Evolutionary conservation across 2,113 vertebrate species (phyloP).

Genomic region (Corythornis vintsioides): DNA sequence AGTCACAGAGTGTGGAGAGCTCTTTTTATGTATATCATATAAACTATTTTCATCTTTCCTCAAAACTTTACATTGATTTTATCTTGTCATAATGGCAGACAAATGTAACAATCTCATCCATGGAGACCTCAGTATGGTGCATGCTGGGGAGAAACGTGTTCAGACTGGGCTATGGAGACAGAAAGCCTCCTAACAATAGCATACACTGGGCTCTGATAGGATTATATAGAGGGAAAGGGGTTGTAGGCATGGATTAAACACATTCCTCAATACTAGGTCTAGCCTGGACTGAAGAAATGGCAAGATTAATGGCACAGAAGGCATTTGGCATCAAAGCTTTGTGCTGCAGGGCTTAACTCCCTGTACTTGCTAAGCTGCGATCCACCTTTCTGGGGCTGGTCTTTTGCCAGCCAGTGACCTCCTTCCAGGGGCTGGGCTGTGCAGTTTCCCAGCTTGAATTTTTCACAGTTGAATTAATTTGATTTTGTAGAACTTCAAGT

Average conservation of each 20-base stretch:
- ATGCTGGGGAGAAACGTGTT: rapidly evolving
- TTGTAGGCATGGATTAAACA: background rate
- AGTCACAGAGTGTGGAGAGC: background rate
- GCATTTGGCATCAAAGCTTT: background rate
- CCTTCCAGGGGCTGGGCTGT: background rate
- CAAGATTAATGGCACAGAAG: background rate
- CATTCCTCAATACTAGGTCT: background rate
- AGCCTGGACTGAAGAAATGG: background rate
- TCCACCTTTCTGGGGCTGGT: rapidly evolving
- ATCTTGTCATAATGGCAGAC: background rate
- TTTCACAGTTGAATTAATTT: background rate
- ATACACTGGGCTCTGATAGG: too few species aligned
- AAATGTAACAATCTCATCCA: background rate
- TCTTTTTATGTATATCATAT: background rate
- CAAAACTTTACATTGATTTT: background rate
- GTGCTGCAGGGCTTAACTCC: background rate
- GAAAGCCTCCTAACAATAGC: background rate
- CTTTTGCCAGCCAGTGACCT: background rate
- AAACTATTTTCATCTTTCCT: background rate
- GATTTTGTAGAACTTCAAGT: background rate
- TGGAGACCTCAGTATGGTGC: background rate
- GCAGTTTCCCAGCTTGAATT: background rate
- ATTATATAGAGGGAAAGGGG: background rate
- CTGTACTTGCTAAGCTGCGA: rapidly evolving
- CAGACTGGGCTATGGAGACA: background rate